A percentile compares a stretch with the other conserved stretches of the same genome.
Evolutionary conservation across 2,797 vertebrate species (phyloP).

Genomic region (Tauraco hartlaubi): DNA sequence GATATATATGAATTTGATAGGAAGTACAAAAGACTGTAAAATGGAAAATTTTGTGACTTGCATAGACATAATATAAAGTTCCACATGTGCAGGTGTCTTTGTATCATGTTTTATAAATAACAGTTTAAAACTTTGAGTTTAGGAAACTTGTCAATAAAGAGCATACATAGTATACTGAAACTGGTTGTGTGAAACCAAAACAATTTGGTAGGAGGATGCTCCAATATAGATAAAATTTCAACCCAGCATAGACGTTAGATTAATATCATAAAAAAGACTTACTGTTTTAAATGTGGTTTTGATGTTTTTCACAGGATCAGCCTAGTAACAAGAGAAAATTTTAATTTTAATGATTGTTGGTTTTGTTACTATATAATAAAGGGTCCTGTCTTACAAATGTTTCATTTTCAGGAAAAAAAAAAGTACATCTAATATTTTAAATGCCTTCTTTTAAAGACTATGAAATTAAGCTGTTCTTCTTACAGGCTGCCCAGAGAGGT

Average conservation of each 20-base stretch:
- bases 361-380: neutral
- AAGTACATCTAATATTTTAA: neutral
- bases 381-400: neutral
- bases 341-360: neutral
- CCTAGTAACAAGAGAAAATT: slow-evolving; percentile 1
- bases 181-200: neutral
- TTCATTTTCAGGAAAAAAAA: neutral
- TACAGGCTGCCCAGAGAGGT: no score
- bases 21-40: neutral
- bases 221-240: neutral
- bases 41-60: neutral
- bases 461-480: neutral
- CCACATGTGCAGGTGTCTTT: neutral
- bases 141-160: neutral
- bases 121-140: neutral
- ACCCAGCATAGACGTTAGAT: neutral
- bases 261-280: neutral
- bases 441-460: neutral
- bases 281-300: neutral
- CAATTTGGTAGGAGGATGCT: neutral
- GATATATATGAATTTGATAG: neutral
- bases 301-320: neutral
- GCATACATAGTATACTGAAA: neutral
- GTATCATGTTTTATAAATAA: neutral
- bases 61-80: neutral